A percentile compares a stretch with the other conserved stretches of the same genome.
Evolutionary conservation across 92 coral and sea anemone genomes (phyloP).

Genomic region (Nematostella vectensis): DNA sequence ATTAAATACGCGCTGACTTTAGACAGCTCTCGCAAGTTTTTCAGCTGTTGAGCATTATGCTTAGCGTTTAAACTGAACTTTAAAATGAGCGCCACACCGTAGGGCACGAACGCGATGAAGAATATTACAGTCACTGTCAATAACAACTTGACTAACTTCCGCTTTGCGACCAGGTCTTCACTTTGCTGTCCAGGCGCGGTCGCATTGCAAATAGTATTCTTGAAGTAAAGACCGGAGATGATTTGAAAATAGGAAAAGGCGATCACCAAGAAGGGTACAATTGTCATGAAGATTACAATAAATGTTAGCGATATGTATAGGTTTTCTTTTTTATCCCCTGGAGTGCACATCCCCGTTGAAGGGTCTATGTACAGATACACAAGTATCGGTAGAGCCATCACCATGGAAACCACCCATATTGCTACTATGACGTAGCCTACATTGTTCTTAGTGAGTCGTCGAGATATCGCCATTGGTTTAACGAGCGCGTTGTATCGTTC

Average conservation of each 20-base stretch:
- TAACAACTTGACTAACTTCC: slow-evolving; percentile 21
- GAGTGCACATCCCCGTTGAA: slow-evolving; percentile 7
- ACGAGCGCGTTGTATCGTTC: slow-evolving; percentile 50
- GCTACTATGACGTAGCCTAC: slow-evolving; percentile 32
- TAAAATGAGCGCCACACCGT: slow-evolving; percentile 26
- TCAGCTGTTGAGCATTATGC: background rate
- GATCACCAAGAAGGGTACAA: slow-evolving; percentile 25
- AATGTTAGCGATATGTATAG: slow-evolving; percentile 1
- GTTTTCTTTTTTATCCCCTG: slow-evolving; percentile 9
- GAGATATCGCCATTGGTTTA: slow-evolving; percentile 25
- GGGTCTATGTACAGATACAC: slow-evolving; percentile 20
- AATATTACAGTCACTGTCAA: slow-evolving; percentile 23
- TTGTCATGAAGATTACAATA: slow-evolving; percentile 9
- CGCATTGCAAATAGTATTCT: slow-evolving; percentile 24
- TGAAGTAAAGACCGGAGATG: slow-evolving; percentile 25
- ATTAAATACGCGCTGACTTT: slow-evolving; percentile 6
- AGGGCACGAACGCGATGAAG: slow-evolving; percentile 35
- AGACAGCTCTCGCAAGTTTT: slow-evolving; percentile 2
- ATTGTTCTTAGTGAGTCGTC: slow-evolving; percentile 26
- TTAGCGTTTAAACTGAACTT: slow-evolving; percentile 7
- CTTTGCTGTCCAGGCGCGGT: background rate
- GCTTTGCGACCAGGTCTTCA: slow-evolving; percentile 15
- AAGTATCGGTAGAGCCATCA: slow-evolving; percentile 33
- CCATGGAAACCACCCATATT: slow-evolving; percentile 36
- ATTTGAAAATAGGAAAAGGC: slow-evolving; percentile 28